phyloP scores from a whole-genome alignment of 2,113 vertebrate species.

The Phyllostomus hastatus region DNA sequence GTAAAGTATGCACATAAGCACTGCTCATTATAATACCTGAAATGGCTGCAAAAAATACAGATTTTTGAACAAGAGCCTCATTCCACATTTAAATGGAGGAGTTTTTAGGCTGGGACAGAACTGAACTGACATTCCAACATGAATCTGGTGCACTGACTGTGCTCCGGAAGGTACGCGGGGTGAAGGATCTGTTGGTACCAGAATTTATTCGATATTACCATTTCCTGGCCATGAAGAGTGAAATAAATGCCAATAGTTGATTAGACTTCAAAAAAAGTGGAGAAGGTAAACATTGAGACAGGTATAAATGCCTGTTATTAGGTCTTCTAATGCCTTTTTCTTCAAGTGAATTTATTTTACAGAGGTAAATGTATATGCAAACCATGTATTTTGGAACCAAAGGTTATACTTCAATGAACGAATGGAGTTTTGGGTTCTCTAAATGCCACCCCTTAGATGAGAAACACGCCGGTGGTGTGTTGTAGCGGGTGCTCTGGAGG shows the following conservation, averaged over 20 bases:
- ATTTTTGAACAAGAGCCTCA: neutral
- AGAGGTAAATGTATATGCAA: neutral
- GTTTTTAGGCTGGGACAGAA: neutral
- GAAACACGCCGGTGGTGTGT: neutral
- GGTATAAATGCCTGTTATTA: neutral
- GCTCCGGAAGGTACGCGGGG: neutral
- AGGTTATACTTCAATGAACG: neutral
- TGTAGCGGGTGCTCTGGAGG: neutral
- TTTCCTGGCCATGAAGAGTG: constrained; percentile 7
- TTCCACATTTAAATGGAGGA: constrained; percentile 19
- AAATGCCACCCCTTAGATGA: neutral
- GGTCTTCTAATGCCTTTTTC: neutral
- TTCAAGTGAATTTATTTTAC: neutral
- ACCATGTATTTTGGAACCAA: neutral
- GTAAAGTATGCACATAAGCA: neutral
- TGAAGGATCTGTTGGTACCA: constrained; percentile 16
- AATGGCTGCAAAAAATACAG: constrained; percentile 27
- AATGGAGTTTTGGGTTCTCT: neutral
- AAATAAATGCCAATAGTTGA: neutral
- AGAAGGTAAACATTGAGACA: neutral
- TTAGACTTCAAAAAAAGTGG: neutral
- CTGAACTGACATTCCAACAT: neutral
- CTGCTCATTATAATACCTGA: neutral
- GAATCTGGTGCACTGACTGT: neutral
- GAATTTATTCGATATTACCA: neutral